Evolutionary conservation across 1,140 invertebrate species (phyloP), one percentile per base, ranked within the genome.

Genomic region (Zaprionus gabonicus): DNA sequence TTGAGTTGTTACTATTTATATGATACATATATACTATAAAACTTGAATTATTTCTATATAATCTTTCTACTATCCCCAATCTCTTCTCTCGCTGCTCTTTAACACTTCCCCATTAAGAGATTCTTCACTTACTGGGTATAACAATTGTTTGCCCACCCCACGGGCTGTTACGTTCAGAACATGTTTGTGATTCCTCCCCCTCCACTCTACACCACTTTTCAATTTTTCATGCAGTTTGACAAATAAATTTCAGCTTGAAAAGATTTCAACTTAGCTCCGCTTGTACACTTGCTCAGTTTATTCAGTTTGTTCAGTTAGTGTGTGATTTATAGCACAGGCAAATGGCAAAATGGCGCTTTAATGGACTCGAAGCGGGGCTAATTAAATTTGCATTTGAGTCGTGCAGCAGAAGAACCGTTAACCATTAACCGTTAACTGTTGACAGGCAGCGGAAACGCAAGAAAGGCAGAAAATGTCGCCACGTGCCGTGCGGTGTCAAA

Each of bases 361-460:
- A 88, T 88, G 76, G 81, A 90, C 75, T 81, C 57, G 44, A 58
- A 57, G 64, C 85, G 41, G 62, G 64, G 67, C 85, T 84, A 88
- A 88, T 88, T 88, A 90, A 88, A 88, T 88, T 84, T 76, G 66
- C 81, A 88, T 88, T 88, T 81, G 71, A 76, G 81, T 69, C 66
- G 77, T 63, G 68, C 78, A 64, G 71, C 71, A 64, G 76, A 68
- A 82, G 78, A 78, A 75, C 20, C 28, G 53, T 56, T 56, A 31
- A 31, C 25, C 53, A 31, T 31, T 56, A 56, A 56, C 27, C n/a
- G 62, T 53, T 64, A 64, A 66, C 63, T 75, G 75, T 60, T 72
- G 78, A 78, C 78, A 74, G 74, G 41, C 41, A 57, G 36, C 72
- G 71, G 62, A 67, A 67, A 76, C 17, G 46, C 17, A 51, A 51